Percentiles rank a stretch among this genome's conserved stretches.
Evolutionary conservation across 2,888 invertebrate species (phyloP).

Genomic region (Crepidodera aurea): DNA sequence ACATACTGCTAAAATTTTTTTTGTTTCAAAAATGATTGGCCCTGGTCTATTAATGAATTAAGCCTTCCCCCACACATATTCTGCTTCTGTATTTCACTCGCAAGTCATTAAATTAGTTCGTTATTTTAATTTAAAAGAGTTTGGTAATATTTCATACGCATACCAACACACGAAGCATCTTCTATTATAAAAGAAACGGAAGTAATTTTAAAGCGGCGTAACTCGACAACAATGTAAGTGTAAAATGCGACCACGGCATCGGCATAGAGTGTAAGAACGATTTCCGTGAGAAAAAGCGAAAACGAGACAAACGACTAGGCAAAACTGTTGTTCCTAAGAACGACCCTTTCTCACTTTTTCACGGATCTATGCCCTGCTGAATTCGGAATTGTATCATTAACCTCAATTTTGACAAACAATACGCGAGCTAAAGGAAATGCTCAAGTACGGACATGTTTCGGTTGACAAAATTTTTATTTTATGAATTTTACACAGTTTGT

Average conservation of each 20-base stretch:
- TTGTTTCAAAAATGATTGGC: no score
- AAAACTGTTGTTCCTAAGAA: slow-evolving; percentile 14
- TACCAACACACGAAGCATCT: no score
- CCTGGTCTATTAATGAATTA: no score
- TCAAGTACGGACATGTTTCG: slow-evolving; percentile 24
- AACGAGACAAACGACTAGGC: slow-evolving; percentile 2
- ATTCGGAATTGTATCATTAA: slow-evolving; percentile 29
- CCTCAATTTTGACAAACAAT: slow-evolving; percentile 28
- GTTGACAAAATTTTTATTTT: slow-evolving; percentile 24
- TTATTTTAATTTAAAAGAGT: no score
- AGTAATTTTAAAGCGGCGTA: background rate
- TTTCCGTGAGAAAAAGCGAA: slow-evolving; percentile 26
- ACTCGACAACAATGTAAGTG: slow-evolving; percentile 4
- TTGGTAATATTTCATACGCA: no score
- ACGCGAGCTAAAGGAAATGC: slow-evolving; percentile 12
- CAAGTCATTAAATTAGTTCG: no score
- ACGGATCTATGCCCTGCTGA: slow-evolving; percentile 33
- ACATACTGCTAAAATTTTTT: no score
- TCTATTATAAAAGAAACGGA: slow-evolving; percentile 1
- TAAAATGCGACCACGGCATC: slow-evolving; percentile 12
- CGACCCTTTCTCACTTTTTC: slow-evolving; percentile 23
- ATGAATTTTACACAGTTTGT: background rate
- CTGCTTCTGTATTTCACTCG: no score
- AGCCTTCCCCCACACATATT: no score
- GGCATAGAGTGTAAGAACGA: slow-evolving; percentile 15